These are phyloP conservation scores for cattle (Bos taurus) DNA, from an alignment of 2,113 vertebrate species.

Conservation along the genomic window ARS-UCD2.0 NC_037350.1:14427501-14428000, in stretches of 20 bases:
- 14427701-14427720: neutral
- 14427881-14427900: neutral
- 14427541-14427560: neutral
- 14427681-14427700: neutral
- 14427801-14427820: neutral
- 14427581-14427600: neutral
- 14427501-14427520: neutral
- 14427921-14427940: neutral
- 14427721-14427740: neutral
- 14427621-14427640: neutral
- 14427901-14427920: neutral
- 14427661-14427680: neutral
- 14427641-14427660: neutral
- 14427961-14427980: fast-evolving
- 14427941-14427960: neutral
- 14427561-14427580: neutral
- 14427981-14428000: neutral
- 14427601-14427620: neutral
- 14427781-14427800: neutral
- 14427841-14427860: neutral
- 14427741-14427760: neutral
- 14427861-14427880: neutral
- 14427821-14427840: neutral
- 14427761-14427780: neutral
- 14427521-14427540: neutral